phyloP scores from a whole-genome alignment of 23 tunicate genomes.

The Phallusia fumigata region DNA sequence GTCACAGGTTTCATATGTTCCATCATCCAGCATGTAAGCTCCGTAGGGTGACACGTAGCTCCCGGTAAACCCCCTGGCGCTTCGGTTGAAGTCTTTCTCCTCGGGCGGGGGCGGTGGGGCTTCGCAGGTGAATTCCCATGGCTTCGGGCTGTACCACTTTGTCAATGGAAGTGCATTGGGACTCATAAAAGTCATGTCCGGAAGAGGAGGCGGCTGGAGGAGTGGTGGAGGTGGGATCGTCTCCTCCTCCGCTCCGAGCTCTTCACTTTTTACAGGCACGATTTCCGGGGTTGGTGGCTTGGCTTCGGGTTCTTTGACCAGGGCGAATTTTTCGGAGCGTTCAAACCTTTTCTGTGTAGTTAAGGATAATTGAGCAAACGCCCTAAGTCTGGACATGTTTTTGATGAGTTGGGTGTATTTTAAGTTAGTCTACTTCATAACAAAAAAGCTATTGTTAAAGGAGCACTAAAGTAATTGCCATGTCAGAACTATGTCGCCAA shows the following conservation, averaged over 20 bases:
- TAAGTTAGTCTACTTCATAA: no score
- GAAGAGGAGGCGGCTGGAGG: neutral
- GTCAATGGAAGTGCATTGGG: neutral
- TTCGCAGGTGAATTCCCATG: conserved; percentile 26
- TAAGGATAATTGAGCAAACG: no score
- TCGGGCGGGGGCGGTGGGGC: conserved; percentile 15
- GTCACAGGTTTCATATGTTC: conserved; percentile 34
- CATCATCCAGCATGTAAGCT: neutral
- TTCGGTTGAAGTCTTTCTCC: conserved; percentile 24
- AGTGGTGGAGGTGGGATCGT: neutral
- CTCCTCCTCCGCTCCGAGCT: conserved; percentile 5
- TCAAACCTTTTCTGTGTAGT: conserved; percentile 34
- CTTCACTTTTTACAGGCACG: neutral
- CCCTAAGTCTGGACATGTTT: no score
- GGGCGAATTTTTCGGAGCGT: conserved; percentile 43
- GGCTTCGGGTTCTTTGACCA: conserved; percentile 19
- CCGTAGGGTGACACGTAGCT: conserved; percentile 40
- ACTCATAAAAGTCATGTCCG: neutral
- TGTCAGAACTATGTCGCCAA: no score
- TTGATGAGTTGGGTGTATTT: no score
- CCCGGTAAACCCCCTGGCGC: conserved; percentile 28
- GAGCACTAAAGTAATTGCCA: no score
- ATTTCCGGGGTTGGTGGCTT: neutral
- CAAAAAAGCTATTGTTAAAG: no score
- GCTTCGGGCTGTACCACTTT: conserved; percentile 19